Percentiles rank a stretch among this genome's conserved stretches.
Evolutionary conservation across 2,797 vertebrate genomes (phyloP).

Genomic region (Lacerta bilineata): DNA sequence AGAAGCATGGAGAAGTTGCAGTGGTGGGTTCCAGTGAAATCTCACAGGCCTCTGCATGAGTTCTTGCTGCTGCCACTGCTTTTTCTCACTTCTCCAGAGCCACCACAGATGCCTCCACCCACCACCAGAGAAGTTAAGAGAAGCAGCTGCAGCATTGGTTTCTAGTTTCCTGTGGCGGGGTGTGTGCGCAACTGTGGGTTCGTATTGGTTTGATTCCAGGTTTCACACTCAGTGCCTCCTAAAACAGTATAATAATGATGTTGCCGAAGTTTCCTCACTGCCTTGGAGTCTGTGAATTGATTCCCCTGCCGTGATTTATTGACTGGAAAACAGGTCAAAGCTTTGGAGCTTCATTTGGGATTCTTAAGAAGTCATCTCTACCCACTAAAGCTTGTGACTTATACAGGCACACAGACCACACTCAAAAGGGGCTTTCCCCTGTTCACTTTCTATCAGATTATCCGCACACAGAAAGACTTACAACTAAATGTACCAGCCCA

Average conservation of each 20-base stretch:
- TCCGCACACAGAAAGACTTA: neutral
- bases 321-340: neutral
- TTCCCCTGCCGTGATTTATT: neutral
- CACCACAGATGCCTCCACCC: too few relatives aligned
- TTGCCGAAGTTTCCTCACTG: too few relatives aligned
- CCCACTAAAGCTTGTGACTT: neutral
- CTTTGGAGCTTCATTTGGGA: neutral
- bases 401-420: neutral
- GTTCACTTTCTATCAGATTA: neutral
- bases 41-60: too few relatives aligned
- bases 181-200: neutral
- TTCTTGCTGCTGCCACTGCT: too few relatives aligned
- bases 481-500: neutral
- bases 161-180: too few relatives aligned
- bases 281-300: neutral
- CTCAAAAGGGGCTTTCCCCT: neutral
- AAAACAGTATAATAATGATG: neutral
- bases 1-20: too few relatives aligned
- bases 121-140: too few relatives aligned
- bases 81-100: too few relatives aligned
- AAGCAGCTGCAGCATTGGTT: too few relatives aligned
- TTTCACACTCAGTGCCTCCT: neutral
- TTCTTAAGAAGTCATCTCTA: neutral
- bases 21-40: too few relatives aligned
- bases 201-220: neutral